These are phyloP conservation scores for Felis chaus DNA, from an alignment of 2,113 vertebrate species.

Conservation along the genomic window DNA sequence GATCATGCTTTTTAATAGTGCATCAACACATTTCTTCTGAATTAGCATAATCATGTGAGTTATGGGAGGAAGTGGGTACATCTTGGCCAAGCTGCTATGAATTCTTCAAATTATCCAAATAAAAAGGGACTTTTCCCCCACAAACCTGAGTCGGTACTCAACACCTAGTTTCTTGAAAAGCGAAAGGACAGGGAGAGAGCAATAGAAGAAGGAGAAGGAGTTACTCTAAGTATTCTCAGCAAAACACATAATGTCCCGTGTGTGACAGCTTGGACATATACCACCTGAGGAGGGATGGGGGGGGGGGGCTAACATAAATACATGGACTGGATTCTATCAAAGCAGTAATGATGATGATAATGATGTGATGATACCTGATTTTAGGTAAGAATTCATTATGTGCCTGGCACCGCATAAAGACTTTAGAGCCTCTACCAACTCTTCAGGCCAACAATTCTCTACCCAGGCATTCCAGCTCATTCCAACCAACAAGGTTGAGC, in stretches of 20 bases:
- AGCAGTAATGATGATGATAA: neutral
- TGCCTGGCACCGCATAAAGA: neutral
- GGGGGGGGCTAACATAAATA: neutral
- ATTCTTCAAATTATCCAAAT: slow-evolving; percentile 64
- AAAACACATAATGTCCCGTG: neutral
- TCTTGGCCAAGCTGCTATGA: slow-evolving; percentile 51
- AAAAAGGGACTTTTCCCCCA: neutral
- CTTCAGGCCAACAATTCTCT: neutral
- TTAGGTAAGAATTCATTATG: neutral
- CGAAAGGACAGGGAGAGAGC: neutral
- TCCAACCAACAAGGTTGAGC: neutral
- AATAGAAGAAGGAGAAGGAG: neutral
- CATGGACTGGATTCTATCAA: neutral
- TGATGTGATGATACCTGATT: neutral
- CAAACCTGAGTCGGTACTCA: slow-evolving; percentile 32
- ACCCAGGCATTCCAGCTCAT: neutral
- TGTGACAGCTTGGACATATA: neutral
- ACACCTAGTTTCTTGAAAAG: slow-evolving; percentile 29
- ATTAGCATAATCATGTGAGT: slow-evolving; percentile 62
- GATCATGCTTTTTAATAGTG: slow-evolving; percentile 86
- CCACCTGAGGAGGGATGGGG: neutral
- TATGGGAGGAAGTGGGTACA: slow-evolving; percentile 49
- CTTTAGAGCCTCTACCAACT: neutral
- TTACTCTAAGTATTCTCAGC: slow-evolving; percentile 17
- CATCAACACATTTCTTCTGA: slow-evolving; percentile 80